Base-by-base conservation (phyloP, 2,888 invertebrate genomes). In the Nipponacmea schrenckii region DNA sequence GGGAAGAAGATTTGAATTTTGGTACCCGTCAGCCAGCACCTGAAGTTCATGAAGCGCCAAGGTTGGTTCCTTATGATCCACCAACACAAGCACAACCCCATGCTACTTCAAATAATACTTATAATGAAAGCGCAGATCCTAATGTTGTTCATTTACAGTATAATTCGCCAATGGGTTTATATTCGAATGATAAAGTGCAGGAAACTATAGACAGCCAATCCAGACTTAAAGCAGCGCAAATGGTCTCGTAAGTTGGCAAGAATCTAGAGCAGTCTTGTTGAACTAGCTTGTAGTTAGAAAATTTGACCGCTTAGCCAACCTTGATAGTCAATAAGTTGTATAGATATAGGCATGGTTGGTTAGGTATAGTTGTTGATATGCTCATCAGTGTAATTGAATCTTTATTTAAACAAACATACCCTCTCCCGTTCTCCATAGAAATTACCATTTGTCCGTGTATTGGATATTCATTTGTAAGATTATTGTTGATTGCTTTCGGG, bases 161-260 rank as follows among this genome's bases (percentile, higher is more conserved):
- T 80, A 89, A 89, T 82, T 85, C 86, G 44, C 88, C 88, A 15
- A 82, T 89, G 74, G 84, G 84, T 2, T 79, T 89, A 74, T 89
- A 89, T 81, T 87, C 87, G 24, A 79, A 79, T 50, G 80, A 79
- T 68, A 89, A 88, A 79, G 83, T 87, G 17, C 71, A 80, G 75
- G 85, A 86, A 74, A 82, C 85, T 5, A 82, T 84, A 65, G 69
- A 79, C 66, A 83, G 84, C 44, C 88, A 88, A 80, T 87, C 86
- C 39, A 76, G 79, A 69, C 77, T 74, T 68, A 71, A 76, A 69
- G 65, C 71, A 17, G 74, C 69, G 63, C 69, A 67, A 46, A 71
- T 74, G 62, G 39, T 24, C 14, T 56, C 74, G 80, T 80, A 77
- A 80, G 80, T 80, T 70, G 46, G 68, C 64, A 62, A 62, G 48